Evolutionary conservation across 1,140 invertebrate genomes (phyloP), one percentile per base, ranked within the genome.

Genomic region (Drosophila bocki): DNA sequence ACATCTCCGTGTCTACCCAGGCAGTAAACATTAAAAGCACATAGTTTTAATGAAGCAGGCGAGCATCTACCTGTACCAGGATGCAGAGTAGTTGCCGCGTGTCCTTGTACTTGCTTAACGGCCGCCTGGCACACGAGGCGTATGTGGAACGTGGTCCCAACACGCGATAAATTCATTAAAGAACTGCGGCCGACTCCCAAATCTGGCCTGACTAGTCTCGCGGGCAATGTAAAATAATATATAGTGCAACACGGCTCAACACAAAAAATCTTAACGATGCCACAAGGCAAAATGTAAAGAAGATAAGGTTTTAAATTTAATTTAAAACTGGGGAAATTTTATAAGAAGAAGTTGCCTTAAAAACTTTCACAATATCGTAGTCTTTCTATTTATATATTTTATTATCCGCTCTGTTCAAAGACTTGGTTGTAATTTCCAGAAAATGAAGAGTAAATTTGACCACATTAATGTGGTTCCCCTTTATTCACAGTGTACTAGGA

Each of bases 151-250:
- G 74, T 83, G 74, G 70, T 75, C 81, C 81, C 85, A 79, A 79
- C 85, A 90, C 85, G 85, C 85, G 85, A 90, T 90, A 90, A 90
- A 90, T 90, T 90, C 85, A 90, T 90, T 90, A 90, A 90, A 90
- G 81, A 90, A 80, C 58, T 60, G 63, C 74, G 67, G 67, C 78
- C 69, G 32, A 54, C 78, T 64, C 65, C 33, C 54, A 79, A 88
- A 90, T 90, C 85, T 90, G 85, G 85, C 71, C 64, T 71, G 78
- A 74, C 85, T 74, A 76, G 81, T 90, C 85, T 74, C 85, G 64
- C 53, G 85, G 85, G 85, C 65, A 69, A 81, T 80, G 84, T 81
- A 90, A 82, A 90, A 90, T 90, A 79, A 78, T 74, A 75, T 70
- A 75, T 70, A 70, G 75, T 84, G 70, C 65, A 37, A 22, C 63